A percentile compares a stretch with the other conserved stretches of the same genome.
These are phyloP conservation scores for Pyrgilauda ruficollis DNA, from an alignment of 2,113 vertebrate genomes.

Conservation along the genomic window DNA sequence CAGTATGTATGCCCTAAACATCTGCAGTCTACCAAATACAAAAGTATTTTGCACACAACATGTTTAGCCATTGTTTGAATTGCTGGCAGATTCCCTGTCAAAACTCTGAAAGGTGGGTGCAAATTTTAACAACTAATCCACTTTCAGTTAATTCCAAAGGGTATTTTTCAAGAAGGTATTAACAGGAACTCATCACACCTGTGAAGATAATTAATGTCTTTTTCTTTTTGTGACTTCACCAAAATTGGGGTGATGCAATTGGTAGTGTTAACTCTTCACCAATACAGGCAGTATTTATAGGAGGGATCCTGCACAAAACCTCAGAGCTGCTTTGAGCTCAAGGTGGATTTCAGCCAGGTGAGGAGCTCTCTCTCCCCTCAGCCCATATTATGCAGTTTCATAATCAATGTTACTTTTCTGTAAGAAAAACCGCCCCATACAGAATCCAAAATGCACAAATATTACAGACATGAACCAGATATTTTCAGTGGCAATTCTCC, in stretches of 20 bases:
- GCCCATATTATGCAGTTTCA: background rate
- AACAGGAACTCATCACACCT: background rate
- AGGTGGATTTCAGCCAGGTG: background rate
- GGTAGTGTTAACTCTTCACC: background rate
- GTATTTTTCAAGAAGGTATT: background rate
- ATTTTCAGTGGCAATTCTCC: background rate
- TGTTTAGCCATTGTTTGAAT: background rate
- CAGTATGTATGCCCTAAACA: background rate
- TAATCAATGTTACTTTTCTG: background rate
- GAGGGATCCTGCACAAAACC: background rate
- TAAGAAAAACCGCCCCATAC: accelerated
- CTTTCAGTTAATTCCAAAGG: background rate
- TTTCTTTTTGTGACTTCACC: background rate
- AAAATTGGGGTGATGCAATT: background rate
- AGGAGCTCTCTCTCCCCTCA: background rate
- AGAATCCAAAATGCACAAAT: background rate
- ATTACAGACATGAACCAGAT: background rate
- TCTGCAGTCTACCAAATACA: background rate
- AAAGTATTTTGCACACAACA: background rate
- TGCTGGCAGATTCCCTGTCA: background rate
- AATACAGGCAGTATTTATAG: background rate
- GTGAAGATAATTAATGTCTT: background rate
- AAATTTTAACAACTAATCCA: background rate
- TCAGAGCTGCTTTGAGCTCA: background rate
- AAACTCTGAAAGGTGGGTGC: background rate